These are phyloP conservation scores for Oithona nana DNA, from an alignment of 2,888 invertebrate genomes.

Conservation along the genomic window DNA sequence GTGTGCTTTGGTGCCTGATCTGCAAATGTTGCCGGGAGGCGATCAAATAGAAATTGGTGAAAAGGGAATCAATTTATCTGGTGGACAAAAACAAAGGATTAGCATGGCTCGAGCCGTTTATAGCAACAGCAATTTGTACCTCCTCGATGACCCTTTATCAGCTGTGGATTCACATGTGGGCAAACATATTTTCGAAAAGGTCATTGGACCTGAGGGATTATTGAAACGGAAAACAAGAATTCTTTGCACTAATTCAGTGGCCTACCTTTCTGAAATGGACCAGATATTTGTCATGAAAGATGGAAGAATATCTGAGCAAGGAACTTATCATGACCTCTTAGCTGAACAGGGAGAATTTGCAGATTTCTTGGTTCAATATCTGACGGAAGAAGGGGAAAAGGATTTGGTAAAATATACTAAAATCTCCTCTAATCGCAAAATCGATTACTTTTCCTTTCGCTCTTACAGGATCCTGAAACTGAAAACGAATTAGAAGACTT, in stretches of 20 bases:
- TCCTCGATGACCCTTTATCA: slow-evolving; percentile 82
- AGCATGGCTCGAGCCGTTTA: slow-evolving; percentile 81
- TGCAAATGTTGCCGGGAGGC: slow-evolving; percentile 78
- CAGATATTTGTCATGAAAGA: slow-evolving; percentile 31
- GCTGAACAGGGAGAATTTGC: slow-evolving; percentile 37
- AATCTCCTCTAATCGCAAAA: too few relatives aligned
- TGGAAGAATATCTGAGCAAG: slow-evolving; percentile 31
- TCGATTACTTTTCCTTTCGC: too few relatives aligned
- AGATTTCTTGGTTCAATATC: slow-evolving; percentile 29
- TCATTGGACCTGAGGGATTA: slow-evolving; percentile 51
- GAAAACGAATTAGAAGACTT: slow-evolving; percentile 31
- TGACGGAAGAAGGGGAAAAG: slow-evolving; percentile 23
- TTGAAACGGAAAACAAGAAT: slow-evolving; percentile 42
- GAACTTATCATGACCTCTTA: slow-evolving; percentile 33
- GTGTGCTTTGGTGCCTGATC: slow-evolving; percentile 75
- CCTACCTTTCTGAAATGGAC: slow-evolving; percentile 31
- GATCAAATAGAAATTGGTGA: slow-evolving; percentile 97
- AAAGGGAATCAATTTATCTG: slow-evolving; percentile 72
- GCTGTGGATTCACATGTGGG: slow-evolving; percentile 96
- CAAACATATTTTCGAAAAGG: slow-evolving; percentile 87
- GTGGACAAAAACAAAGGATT: slow-evolving; percentile 79
- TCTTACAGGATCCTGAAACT: not conserved
- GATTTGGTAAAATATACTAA: slow-evolving; percentile 26
- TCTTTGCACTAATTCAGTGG: slow-evolving; percentile 33
- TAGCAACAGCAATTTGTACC: slow-evolving; percentile 64